Conservation (phyloP, 2,113 vertebrate species). For the Dasypus novemcinctus region DNA sequence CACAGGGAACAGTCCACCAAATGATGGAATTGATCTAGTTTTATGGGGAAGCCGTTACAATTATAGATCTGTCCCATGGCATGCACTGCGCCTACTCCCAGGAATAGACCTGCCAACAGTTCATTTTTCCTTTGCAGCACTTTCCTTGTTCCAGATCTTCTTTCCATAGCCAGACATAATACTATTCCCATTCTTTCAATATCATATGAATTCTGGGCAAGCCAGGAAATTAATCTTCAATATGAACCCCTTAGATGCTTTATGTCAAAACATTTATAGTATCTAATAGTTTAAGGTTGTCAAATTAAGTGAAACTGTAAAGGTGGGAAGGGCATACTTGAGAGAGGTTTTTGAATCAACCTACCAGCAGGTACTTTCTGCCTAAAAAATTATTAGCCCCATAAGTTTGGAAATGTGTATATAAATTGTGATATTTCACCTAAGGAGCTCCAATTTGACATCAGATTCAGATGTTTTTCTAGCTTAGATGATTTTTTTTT, state of each 20-base stretch:
- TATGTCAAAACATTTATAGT: background rate
- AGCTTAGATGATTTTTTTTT: background rate
- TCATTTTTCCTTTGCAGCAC: background rate
- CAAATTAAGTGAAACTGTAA: slow-evolving; percentile 16
- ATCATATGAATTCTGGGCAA: background rate
- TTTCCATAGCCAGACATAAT: background rate
- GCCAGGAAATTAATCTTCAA: background rate
- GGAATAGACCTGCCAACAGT: background rate
- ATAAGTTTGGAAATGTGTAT: background rate
- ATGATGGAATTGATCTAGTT: background rate
- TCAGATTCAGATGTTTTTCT: background rate
- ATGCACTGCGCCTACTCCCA: background rate
- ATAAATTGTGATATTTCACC: background rate
- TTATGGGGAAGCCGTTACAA: background rate
- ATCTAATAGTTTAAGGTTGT: background rate
- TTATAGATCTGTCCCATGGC: background rate
- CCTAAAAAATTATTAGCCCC: background rate
- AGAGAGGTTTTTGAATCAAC: slow-evolving; percentile 12
- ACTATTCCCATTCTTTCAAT: background rate
- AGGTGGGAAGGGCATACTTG: background rate
- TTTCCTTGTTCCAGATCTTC: background rate
- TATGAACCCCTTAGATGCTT: background rate
- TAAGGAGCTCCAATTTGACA: background rate
- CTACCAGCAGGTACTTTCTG: background rate
- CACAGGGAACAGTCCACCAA: background rate